A percentile compares a stretch with the other conserved stretches of the same genome.
Conservation (phyloP, 1,140 invertebrate genomes). For the Ditylenchus dipsaci region DNA sequence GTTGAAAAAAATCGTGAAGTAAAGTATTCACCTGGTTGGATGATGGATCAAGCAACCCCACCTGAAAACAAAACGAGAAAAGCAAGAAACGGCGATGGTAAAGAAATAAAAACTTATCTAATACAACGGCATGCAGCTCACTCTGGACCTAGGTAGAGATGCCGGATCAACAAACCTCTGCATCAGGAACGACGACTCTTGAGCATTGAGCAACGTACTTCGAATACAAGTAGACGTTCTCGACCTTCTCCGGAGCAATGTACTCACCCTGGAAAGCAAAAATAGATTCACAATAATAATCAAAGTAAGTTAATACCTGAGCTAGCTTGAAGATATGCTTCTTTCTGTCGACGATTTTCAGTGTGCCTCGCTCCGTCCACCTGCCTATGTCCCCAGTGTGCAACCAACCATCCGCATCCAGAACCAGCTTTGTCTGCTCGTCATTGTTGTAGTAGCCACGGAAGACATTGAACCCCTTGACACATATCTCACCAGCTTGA, state of each 20-base stretch:
- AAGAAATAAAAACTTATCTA: no score
- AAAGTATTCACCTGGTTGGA: not conserved
- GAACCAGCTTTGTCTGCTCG: slow-evolving; percentile 59
- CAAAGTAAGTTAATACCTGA: slow-evolving; percentile 63
- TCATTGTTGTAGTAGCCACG: slow-evolving; percentile 59
- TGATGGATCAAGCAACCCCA: no score
- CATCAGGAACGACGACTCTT: slow-evolving; percentile 86
- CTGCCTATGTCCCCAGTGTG: slow-evolving; percentile 59
- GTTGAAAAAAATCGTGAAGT: not conserved
- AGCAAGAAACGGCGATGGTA: no score
- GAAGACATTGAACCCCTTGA: slow-evolving; percentile 56
- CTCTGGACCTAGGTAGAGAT: no score
- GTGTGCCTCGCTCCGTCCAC: slow-evolving; percentile 61
- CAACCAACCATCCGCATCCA: slow-evolving; percentile 62
- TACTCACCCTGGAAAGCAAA: slow-evolving; percentile 64
- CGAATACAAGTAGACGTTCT: slow-evolving; percentile 61
- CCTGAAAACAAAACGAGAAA: no score
- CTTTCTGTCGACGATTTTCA: slow-evolving; percentile 64
- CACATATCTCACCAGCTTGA: slow-evolving; percentile 52
- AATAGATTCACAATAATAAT: no score
- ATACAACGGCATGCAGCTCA: no score
- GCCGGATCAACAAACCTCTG: slow-evolving; percentile 76
- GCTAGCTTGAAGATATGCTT: slow-evolving; percentile 66
- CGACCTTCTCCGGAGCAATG: no score
- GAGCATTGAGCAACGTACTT: slow-evolving; percentile 61